Conservation (phyloP, 2,113 vertebrate genomes). For the Anhinga rufa region DNA sequence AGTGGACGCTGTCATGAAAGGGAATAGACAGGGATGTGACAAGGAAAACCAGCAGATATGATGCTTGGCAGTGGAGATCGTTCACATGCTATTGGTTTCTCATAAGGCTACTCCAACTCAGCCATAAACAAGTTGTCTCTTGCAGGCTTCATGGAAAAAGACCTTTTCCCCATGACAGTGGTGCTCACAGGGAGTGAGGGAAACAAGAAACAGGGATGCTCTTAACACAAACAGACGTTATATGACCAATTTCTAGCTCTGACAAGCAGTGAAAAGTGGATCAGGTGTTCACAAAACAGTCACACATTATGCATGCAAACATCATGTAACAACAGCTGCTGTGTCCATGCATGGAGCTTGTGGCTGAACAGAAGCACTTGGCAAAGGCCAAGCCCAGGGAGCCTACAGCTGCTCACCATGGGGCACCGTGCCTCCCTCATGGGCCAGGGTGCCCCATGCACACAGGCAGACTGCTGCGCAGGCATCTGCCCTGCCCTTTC, state of each 20-base stretch:
- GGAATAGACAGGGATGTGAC: background rate
- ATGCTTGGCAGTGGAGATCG: background rate
- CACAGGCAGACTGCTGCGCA: background rate
- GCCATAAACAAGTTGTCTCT: background rate
- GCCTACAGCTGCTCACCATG: fast-evolving
- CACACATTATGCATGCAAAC: background rate
- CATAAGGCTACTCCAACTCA: background rate
- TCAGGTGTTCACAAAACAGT: background rate
- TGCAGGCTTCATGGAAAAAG: background rate
- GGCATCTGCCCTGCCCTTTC: background rate
- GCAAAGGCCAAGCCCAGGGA: background rate
- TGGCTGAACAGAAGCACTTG: background rate
- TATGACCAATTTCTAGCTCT: background rate
- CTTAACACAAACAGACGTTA: background rate
- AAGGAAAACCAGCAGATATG: background rate
- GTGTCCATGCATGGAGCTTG: background rate
- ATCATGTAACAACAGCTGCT: background rate
- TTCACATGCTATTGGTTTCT: background rate
- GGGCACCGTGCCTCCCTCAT: background rate
- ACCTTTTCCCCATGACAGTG: background rate
- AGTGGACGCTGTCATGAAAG: background rate
- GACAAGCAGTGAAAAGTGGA: background rate
- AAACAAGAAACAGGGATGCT: background rate
- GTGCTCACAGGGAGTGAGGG: background rate
- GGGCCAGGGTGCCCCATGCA: background rate